Evolutionary conservation across 2,797 vertebrate species (phyloP).

Genomic region (Limosa lapponica): DNA sequence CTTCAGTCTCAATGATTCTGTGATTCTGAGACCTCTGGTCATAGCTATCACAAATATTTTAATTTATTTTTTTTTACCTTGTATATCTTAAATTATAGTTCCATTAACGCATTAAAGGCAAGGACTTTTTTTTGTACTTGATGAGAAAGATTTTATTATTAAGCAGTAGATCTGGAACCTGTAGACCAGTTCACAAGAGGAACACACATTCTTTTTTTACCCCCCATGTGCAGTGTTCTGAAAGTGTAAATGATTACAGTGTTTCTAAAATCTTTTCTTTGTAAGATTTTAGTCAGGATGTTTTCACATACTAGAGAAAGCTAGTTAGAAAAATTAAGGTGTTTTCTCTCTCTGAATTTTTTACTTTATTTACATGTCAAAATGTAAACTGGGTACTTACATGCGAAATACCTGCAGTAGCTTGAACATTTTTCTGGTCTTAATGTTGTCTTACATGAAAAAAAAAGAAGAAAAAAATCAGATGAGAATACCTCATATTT

Average conservation of each 20-base stretch:
- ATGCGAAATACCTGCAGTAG: not conserved
- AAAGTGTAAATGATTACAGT: not conserved
- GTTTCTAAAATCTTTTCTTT: not conserved
- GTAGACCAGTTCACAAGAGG: not conserved
- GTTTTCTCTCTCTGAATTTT: accelerated
- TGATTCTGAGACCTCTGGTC: not conserved
- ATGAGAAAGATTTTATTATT: not conserved
- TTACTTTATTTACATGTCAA: not conserved
- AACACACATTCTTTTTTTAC: not conserved
- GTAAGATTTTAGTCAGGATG: not conserved
- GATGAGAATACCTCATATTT: accelerated
- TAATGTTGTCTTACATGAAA: not conserved
- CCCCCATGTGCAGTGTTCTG: not conserved
- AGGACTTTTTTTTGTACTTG: not conserved
- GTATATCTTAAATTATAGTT: not conserved
- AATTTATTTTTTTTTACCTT: not conserved
- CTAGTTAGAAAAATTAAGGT: not conserved
- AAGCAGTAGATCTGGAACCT: not conserved
- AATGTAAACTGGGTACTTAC: not conserved
- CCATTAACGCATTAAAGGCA: not conserved
- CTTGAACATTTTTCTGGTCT: not conserved
- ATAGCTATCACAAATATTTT: not conserved
- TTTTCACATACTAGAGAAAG: not conserved
- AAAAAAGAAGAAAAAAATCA: not conserved
- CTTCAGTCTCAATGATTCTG: not conserved